Evolutionary conservation across 2,888 invertebrate genomes (phyloP), one percentile per base, ranked within the genome.

Genomic region (Pristionchus mayeri): DNA sequence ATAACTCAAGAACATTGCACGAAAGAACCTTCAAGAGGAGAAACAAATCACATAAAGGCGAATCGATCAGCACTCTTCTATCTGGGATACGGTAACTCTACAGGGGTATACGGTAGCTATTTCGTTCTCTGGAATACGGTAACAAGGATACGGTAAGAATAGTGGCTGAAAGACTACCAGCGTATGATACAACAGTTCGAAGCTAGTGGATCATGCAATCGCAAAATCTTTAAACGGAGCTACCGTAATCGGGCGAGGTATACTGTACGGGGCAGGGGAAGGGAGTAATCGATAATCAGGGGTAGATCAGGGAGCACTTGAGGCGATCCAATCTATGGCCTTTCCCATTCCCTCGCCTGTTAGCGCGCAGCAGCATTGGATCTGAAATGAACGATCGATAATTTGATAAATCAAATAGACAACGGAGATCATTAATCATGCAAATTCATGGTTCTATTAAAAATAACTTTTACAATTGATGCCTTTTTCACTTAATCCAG

Each of bases 291-390:
- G 50, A 44, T 50, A 76, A 18, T 76, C 21, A 11, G 44, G 44
- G 24, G 44, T 78, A 50, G 52, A 21, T 78, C 34, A 84, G 21
- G 84, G 75, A 3, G 63, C 24, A n/a, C 75, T 84, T 27, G 84
- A 48, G 21, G 93, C 93, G 44, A 94, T 93, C 94, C 94, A 94
- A 86, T 94, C 94, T 84, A 94, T 89, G 2, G 94, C 94, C 86
- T 86, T 87, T 21, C 85, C 94, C 94, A 94, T 97, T 96, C 98
- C 98, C 95, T 98, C 98, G 84, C 98, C 98, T 9, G 98, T 98
- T 82, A 98, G 95, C 79, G 98, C 98, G 94, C 98, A 98, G 94
- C 98, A 99, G 0, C 97, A 97, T 93, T 99, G 98, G 95, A 99
- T 98, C 93, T 99, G 98, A 98, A 98, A 98, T 86, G 96, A 96